Evolutionary conservation across 2,797 vertebrate genomes (phyloP), one percentile per base, ranked within the genome.

Genomic region (Malacoctenus gilli): DNA sequence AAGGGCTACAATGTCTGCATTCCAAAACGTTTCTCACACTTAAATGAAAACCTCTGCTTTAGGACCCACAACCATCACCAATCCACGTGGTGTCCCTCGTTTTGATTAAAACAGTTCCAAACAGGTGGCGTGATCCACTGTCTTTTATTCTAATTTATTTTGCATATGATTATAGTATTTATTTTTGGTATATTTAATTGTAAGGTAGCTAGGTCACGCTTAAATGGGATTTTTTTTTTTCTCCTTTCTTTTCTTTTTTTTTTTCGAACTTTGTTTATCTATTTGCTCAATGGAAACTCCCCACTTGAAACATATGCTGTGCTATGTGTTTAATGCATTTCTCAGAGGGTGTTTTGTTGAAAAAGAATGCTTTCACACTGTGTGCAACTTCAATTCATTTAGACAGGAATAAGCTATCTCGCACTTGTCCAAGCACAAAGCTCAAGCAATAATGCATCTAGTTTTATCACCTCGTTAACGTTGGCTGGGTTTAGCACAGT

Each of bases 101-200:
- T 28, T 56, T 49, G 52, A 79, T 57, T 54, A 57, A 72, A 61
- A 50, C 34, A 64, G 67, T 85, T 23, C 68, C 77, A 74, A 79
- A 85, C 77, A 47, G 73, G 80, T 73, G 79, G 83, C 31, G 31
- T 39, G 42, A 59, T 68, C 75, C 78, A 72, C 67, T 59, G 30
- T 64, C n/a, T 49, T 46, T 77, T 75, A 47, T 66, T 80, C 56
- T 89, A 87, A 89, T 87, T 87, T 89, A 89, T 91, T 90, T 89
- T 79, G 67, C 79, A 80, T 82, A 85, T n/a, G n/a, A n/a, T 83
- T 82, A 82, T 85, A 82, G 66, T 89, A 89, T 90, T 89, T 90
- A 87, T 89, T 87, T 85, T 89, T 88, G 80, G 61, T 83, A 84
- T 89, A 89, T 88, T 89, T 89, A 79, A 87, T 76, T 84, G 71